Evolutionary conservation across 2,113 vertebrate species (phyloP).

Genomic region (Engraulis encrasicolus): DNA sequence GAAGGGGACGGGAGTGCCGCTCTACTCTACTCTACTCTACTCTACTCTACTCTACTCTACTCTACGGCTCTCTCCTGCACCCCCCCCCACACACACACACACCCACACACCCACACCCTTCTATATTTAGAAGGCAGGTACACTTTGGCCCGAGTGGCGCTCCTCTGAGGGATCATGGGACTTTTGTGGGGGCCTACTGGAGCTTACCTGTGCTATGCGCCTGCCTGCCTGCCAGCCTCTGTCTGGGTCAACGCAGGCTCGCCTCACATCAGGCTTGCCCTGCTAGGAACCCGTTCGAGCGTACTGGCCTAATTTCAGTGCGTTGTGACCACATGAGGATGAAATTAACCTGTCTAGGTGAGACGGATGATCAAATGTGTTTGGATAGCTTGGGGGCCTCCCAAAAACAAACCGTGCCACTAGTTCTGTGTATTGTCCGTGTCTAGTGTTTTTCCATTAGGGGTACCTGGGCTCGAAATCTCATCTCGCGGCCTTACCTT

Average conservation of each 20-base stretch:
- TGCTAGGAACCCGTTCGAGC: not conserved
- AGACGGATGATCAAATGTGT: not conserved
- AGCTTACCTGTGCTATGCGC: not conserved
- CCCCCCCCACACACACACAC: too few species aligned
- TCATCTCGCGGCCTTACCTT: too few species aligned
- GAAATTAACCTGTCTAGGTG: not conserved
- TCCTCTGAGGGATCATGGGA: not conserved
- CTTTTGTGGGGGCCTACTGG: not conserved
- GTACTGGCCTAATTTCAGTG: not conserved
- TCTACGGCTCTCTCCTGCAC: too few species aligned
- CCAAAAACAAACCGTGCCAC: not conserved
- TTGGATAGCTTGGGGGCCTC: not conserved
- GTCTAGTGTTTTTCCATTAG: not conserved
- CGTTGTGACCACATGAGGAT: not conserved
- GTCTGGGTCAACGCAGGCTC: not conserved
- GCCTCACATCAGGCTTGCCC: not conserved
- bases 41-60: too few species aligned
- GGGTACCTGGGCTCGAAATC: not conserved
- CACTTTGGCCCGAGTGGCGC: not conserved
- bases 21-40: too few species aligned
- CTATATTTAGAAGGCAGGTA: conserved; percentile 10
- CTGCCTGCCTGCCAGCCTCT: not conserved
- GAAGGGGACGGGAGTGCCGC: too few species aligned
- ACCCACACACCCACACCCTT: too few species aligned
- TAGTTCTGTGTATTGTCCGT: not conserved